Evolutionary conservation across 2,113 vertebrate genomes (phyloP).

Genomic region (Takifugu bimaculatus): DNA sequence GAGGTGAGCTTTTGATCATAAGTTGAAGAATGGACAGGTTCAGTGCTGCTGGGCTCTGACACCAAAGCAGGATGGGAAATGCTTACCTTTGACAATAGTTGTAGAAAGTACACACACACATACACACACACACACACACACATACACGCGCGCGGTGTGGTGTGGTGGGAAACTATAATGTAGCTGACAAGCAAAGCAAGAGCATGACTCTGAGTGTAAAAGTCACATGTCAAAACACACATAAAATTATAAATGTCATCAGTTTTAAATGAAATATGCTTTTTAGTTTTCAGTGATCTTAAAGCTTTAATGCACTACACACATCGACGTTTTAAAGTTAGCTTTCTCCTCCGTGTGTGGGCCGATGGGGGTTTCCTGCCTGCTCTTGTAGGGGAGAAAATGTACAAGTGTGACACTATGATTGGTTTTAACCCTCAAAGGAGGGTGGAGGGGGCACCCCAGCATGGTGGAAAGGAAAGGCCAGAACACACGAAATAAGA

Average conservation of each 20-base stretch:
- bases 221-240: background rate
- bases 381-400: conserved; percentile 41
- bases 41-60: conserved; percentile 42
- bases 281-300: too few relatives aligned
- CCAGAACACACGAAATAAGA: conserved; percentile 7
- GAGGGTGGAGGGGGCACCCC: conserved; percentile 19
- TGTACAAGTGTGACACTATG: conserved; percentile 51
- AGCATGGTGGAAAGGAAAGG: conserved; percentile 3
- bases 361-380: conserved; percentile 46
- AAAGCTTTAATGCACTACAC: too few relatives aligned
- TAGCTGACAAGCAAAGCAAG: too few relatives aligned
- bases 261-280: too few relatives aligned
- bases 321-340: too few relatives aligned
- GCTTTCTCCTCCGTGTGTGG: conserved; percentile 4
- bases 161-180: too few relatives aligned
- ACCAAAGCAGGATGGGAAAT: conserved; percentile 45
- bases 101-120: conserved; percentile 2
- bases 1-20: conserved; percentile 65
- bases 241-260: too few relatives aligned
- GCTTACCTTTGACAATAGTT: conserved; percentile 31
- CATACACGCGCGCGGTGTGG: too few relatives aligned
- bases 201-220: too few relatives aligned
- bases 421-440: conserved; percentile 60
- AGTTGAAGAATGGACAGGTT: conserved; percentile 64
- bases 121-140: background rate